A percentile compares a stretch with the other conserved stretches of the same genome.
These are phyloP conservation scores for Phataginus tetradactyla DNA, from an alignment of 2,797 vertebrate species.

Conservation along the genomic window DNA sequence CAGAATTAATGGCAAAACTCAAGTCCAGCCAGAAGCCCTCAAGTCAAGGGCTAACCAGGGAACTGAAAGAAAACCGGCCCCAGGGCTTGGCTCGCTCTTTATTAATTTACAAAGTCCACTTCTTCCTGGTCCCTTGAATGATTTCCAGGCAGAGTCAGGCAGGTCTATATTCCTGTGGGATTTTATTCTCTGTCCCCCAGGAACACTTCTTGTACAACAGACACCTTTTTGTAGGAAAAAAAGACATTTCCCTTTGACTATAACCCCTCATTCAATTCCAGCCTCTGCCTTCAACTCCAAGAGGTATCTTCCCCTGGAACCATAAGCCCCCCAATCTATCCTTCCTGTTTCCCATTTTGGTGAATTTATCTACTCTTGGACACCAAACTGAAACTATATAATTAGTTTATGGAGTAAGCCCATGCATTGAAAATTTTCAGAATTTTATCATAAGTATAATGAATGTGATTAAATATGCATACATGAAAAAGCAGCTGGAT, in stretches of 20 bases:
- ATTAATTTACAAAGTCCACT: constrained; percentile 56
- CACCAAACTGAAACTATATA: not conserved
- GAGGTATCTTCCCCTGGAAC: not conserved
- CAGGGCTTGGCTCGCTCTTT: not conserved
- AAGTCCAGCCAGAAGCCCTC: constrained; percentile 39
- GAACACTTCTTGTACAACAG: not conserved
- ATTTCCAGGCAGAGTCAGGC: constrained; percentile 16
- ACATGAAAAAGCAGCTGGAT: not conserved
- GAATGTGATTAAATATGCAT: not conserved
- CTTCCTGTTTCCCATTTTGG: not conserved
- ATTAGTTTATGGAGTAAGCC: not conserved
- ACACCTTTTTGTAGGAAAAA: not conserved
- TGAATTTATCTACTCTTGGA: not conserved
- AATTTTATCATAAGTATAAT: not conserved
- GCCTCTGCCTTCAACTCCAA: constrained; percentile 8
- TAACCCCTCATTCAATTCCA: not conserved
- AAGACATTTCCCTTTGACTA: not conserved
- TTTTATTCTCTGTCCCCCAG: constrained; percentile 43
- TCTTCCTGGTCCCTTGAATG: not conserved
- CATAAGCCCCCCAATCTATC: not conserved
- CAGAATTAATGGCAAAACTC: constrained; percentile 63
- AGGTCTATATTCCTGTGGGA: not conserved
- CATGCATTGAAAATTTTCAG: not conserved
- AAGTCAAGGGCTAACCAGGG: constrained; percentile 42
- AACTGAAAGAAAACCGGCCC: constrained; percentile 22